Conservation (phyloP, 92 coral and sea anemone genomes). For the Porites evermanni region DNA sequence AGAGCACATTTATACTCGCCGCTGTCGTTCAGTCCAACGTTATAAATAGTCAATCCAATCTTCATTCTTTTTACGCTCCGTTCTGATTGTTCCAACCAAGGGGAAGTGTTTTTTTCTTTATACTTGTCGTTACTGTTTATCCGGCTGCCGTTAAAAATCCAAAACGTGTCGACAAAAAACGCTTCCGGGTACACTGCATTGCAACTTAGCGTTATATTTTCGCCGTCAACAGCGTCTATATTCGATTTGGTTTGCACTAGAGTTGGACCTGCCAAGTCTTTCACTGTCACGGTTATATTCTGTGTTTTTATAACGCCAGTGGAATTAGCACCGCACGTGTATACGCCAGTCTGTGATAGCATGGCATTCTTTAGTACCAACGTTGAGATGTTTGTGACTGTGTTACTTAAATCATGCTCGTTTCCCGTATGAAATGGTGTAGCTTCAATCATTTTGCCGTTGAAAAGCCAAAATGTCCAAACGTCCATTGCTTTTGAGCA, state of each 20-base stretch:
- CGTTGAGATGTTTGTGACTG: not conserved
- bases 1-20: constrained; percentile 24
- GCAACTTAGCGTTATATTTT: constrained; percentile 1
- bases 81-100: not conserved
- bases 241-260: not conserved
- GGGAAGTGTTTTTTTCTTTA: not conserved
- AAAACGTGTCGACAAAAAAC: constrained; percentile 8
- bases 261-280: not conserved
- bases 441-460: constrained; percentile 6
- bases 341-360: constrained; percentile 18
- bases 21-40: not conserved
- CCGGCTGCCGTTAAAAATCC: constrained; percentile 19
- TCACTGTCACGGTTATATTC: not conserved
- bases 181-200: constrained; percentile 16
- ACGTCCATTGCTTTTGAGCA: not conserved
- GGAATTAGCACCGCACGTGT: constrained; percentile 22
- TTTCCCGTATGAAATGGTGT: not conserved
- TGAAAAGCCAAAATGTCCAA: constrained; percentile 17
- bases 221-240: not conserved
- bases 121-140: not conserved
- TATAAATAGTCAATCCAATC: constrained; percentile 10
- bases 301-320: not conserved
- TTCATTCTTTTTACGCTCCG: not conserved
- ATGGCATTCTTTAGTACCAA: not conserved
- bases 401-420: not conserved